Base-by-base conservation (phyloP, 2,888 invertebrate species). In the Aleiodes alternator region DNA sequence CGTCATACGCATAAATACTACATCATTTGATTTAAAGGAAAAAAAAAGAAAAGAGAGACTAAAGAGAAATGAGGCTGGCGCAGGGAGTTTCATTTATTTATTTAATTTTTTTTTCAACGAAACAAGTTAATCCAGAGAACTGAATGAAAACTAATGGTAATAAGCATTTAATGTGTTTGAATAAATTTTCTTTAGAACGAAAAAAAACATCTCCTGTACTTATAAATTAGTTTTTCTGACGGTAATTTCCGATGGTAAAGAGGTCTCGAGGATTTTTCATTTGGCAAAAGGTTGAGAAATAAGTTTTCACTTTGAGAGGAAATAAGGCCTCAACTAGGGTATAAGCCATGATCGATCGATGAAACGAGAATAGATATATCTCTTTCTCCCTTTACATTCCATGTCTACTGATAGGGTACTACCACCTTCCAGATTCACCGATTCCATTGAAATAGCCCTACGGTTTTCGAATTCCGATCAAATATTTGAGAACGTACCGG, bases 1-100 rank as follows among this genome's bases (percentile, higher is more conserved):
- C 86, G 86, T 86, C 87, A 85, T n/a, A 23, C 87, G 87, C 85
- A 86, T 56, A 56, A 43, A 56, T 56, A 56, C 56, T 56, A 56
- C 56, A 56, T 56, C 56, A 56, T 56, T 56, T 23, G 56, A 56
- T 56, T 56, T 56, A 23, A 56, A 23, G n/a, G 69, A 23, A 55
- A 73, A 23, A 55, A 73, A 73, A 48, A 16, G 57, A 48, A 57
- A 23, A 23, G 23, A 50, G 72, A 14, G 66, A 75, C 71, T 68
- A 64, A 56, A 66, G 73, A 68, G 51, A 73, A 74, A 72, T 50
- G 43, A 43, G 11, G 9, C 43, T 43, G 7, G 43, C 9, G 43
- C 7, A 8, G 43, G 43, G 9, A 43, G 43, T 43, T 38, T 38
- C 3, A 5, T 38, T 5, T 43, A 34, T 34, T 6, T 6, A 4